Percentiles rank a stretch among this genome's conserved stretches.
Evolutionary conservation across 2,113 vertebrate species (phyloP).

Genomic region (Helogale parvula): DNA sequence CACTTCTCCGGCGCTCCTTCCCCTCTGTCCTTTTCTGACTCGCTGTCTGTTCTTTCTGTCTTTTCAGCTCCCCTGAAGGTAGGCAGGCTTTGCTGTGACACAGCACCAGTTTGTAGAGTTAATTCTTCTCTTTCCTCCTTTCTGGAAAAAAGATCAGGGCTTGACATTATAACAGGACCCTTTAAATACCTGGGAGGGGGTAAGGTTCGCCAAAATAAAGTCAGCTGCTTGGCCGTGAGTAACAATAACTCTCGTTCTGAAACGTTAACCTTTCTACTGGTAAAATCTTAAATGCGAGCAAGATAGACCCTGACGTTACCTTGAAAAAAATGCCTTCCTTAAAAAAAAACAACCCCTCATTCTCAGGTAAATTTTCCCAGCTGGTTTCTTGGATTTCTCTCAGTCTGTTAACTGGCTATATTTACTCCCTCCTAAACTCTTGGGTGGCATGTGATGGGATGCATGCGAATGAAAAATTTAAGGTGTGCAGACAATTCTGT

Average conservation of each 20-base stretch:
- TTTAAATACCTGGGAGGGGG: constrained; percentile 28
- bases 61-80: not conserved
- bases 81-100: not conserved
- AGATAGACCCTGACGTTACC: not conserved
- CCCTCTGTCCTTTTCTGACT: constrained; percentile 51
- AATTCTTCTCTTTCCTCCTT: constrained; percentile 5
- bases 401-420: not conserved
- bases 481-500: not conserved
- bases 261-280: constrained; percentile 30
- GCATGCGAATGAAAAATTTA: not conserved
- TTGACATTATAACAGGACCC: constrained; percentile 52
- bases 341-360: not conserved
- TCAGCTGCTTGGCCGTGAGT: constrained; percentile 40
- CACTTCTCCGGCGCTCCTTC: not conserved
- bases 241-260: not conserved
- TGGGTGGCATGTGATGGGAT: not conserved
- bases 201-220: constrained; percentile 38
- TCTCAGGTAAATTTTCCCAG: not conserved
- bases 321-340: constrained; percentile 40
- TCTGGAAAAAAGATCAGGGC: constrained; percentile 27
- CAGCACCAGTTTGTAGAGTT: not conserved
- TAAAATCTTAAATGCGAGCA: constrained; percentile 65
- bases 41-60: not conserved
- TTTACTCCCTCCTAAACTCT: not conserved
- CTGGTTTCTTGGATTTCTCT: not conserved